Evolutionary conservation across 2,888 invertebrate genomes (phyloP), one percentile per base, ranked within the genome.

Genomic region (Argyresthia albistria): DNA sequence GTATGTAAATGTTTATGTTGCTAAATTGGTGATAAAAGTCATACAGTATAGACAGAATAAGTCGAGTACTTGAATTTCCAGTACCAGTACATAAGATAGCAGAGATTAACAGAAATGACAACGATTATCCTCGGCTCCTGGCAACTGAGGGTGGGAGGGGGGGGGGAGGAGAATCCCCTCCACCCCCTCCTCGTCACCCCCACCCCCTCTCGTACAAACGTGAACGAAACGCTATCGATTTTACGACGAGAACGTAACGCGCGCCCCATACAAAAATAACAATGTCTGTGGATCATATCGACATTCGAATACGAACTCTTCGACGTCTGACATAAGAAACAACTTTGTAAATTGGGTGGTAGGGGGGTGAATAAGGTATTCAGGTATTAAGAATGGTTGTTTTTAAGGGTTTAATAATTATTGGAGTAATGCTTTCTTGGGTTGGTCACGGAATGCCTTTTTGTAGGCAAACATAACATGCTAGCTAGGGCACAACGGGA

Each of bases 81-180:
- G 25, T 25, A 25, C 25, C 3, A 25, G 25, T 25, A 25, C 25
- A 25, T 25, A 6, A 25, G 6, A 25, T 25, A 25, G 57, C 54
- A 54, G 58, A 59, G 62, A 62, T 65, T 64, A 66, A 58, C 51
- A 59, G 55, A 60, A 63, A 58, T 62, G 64, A 56, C 60, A 51
- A 53, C 55, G 59, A 67, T 65, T 64, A 62, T 55, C 50, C 58
- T 59, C 59, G 60, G 25, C 25, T 25, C 25, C 25, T 58, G 58
- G 56, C 58, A 63, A 45, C 45, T 9, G 45, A 15, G 45, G 9
- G 15, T 4, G 15, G 15, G 45, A 3, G 45, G 55, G 57, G 58
- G 58, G 57, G 55, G 54, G 45, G 55, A 56, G 58, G 58, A 56
- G 55, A 54, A 53, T 56, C 48, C 57, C 57, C 51, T 35, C 48